Evolutionary conservation across 1,140 invertebrate genomes (phyloP).

Genomic region (Melipona quadrifasciata): DNA sequence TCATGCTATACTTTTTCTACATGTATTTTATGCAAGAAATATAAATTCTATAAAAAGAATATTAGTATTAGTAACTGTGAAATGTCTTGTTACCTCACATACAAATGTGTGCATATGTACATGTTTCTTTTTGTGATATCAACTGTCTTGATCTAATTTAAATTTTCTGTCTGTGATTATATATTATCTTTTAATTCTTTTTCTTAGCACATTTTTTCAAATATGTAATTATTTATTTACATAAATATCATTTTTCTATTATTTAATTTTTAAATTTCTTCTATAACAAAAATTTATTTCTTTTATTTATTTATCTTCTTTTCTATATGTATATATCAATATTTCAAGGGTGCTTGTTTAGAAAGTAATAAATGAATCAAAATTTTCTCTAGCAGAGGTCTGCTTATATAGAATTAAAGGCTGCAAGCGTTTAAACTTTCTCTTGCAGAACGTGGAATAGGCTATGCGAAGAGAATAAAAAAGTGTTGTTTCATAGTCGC

Average conservation of each 20-base stretch:
- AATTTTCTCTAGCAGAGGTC: constrained; percentile 86
- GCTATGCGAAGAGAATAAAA: constrained; percentile 94
- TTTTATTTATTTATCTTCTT: not conserved
- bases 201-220: not conserved
- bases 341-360: constrained; percentile 86
- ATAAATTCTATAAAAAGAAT: constrained; percentile 5
- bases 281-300: not conserved
- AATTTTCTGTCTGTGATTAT: not conserved
- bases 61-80: not conserved
- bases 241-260: not conserved
- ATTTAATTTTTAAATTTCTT: no score
- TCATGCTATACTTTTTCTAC: constrained; percentile 6
- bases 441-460: constrained; percentile 82
- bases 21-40: constrained; percentile 8
- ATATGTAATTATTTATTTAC: not conserved
- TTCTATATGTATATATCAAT: not conserved
- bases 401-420: constrained; percentile 85
- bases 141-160: not conserved
- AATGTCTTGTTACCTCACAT: constrained; percentile 1
- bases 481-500: constrained; percentile 84
- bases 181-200: not conserved
- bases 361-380: constrained; percentile 89
- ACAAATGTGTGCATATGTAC: not conserved
- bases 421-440: constrained; percentile 43
- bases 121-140: not conserved